Base-by-base conservation (phyloP, 2,888 invertebrate genomes). In the Ditula angustiorana region DNA sequence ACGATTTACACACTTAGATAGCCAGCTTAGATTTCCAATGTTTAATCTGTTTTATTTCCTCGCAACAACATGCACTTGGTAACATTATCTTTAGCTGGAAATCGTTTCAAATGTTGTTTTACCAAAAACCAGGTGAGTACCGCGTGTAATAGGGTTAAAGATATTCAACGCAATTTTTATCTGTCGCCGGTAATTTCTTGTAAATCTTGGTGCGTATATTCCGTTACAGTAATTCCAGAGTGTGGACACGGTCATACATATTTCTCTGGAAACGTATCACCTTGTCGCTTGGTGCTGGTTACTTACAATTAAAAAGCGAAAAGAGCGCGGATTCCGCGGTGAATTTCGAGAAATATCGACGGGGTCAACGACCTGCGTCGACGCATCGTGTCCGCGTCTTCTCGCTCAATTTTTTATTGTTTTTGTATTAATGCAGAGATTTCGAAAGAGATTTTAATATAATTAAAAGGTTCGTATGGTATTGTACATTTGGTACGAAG, bases 261-360 rank as follows among this genome's bases (percentile, higher is more conserved):
- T 87, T 86, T 87, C 87, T 81, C 82, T 81, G 81, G 84, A 88
- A 89, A 90, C 86, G 80, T 90, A 90, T 90, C 90, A 88, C 88
- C 87, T 88, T 86, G 88, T 86, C 86, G 83, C 76, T 80, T 85
- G 83, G 83, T 85, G 86, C 85, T 83, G 88, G 85, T 86, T 86
- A 85, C 85, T 83, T 86, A 89, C 91, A 91, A 92, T 92, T 92
- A 92, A 92, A 91, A 91, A 88, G 87, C 90, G 89, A 90, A 89
- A 91, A 90, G 88, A 88, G 83, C 87, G 84, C 79, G 85, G 87
- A 92, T 88, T 90, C 88, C 85, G 81, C 86, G 79, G 85, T 82
- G 86, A 87, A 90, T 92, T 92, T 91, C 90, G 87, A 91, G 91
- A 91, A 91, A 90, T 92, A 91, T 91, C 90, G 88, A 84, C 86